Conservation (phyloP, 1,140 invertebrate species). For the Medauroidea extradentata region DNA sequence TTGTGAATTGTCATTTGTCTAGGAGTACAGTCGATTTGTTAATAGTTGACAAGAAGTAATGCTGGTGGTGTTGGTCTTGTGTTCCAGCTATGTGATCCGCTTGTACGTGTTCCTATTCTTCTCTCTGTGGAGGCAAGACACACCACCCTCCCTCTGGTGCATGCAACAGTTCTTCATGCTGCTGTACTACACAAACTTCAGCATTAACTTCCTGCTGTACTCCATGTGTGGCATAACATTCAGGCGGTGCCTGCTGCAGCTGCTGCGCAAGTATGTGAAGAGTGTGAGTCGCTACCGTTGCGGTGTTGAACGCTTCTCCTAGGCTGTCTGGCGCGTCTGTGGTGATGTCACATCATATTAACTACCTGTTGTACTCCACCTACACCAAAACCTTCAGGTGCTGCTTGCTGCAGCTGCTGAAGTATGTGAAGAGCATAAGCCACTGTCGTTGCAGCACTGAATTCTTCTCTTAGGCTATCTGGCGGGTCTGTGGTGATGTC, state of each 20-base stretch:
- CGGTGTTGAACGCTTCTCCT: slow-evolving; percentile 6
- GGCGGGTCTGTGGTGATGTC: too few relatives aligned
- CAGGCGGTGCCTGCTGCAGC: slow-evolving; percentile 49
- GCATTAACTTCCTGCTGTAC: slow-evolving; percentile 55
- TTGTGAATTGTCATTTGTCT: too few relatives aligned
- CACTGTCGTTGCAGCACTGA: too few relatives aligned
- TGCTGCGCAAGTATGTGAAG: slow-evolving; percentile 45
- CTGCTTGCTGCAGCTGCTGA: too few relatives aligned
- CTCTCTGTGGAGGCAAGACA: slow-evolving; percentile 41
- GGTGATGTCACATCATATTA: too few relatives aligned
- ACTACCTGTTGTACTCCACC: too few relatives aligned
- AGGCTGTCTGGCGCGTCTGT: too few relatives aligned
- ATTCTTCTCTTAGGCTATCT: too few relatives aligned
- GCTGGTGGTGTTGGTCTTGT: slow-evolving; percentile 4
- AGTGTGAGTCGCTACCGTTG: slow-evolving; percentile 43
- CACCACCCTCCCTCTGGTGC: slow-evolving; percentile 46
- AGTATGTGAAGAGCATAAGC: too few relatives aligned
- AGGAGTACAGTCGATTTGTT: too few relatives aligned
- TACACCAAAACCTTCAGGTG: too few relatives aligned
- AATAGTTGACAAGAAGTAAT: neutral
- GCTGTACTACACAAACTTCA: slow-evolving; percentile 56
- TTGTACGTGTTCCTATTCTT: slow-evolving; percentile 49
- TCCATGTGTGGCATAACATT: slow-evolving; percentile 54
- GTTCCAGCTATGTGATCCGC: slow-evolving; percentile 52
- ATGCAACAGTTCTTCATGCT: slow-evolving; percentile 55